Evolutionary conservation across 30 jellyfish, hydroid and myxozoan genomes (phyloP).

Genomic region (Hydractinia echinata): DNA sequence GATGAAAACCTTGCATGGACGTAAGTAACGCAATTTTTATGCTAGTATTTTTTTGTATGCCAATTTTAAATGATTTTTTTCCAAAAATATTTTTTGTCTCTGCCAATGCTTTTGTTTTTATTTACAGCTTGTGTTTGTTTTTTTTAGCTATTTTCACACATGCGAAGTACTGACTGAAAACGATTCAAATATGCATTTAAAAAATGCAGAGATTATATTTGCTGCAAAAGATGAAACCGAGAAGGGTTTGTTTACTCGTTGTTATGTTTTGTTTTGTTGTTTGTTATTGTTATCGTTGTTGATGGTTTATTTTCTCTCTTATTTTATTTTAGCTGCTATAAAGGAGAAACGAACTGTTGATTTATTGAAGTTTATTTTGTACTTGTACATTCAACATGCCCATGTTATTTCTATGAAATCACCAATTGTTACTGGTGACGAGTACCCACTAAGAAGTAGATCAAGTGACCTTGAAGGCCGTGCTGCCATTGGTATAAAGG

Average conservation of each 20-base stretch:
- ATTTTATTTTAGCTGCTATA: constrained; percentile 41
- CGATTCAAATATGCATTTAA: constrained; percentile 36
- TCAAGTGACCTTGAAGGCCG: constrained; percentile 77
- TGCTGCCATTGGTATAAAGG: constrained; percentile 82
- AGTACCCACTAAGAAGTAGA: constrained; percentile 72
- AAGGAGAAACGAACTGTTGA: constrained; percentile 75
- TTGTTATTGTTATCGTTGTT: background rate
- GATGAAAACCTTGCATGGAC: constrained; percentile 85
- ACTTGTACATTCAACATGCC: constrained; percentile 81
- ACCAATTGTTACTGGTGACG: constrained; percentile 86
- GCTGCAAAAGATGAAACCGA: constrained; percentile 62
- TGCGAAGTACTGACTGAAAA: constrained; percentile 63
- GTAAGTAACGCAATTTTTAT: constrained; percentile 34
- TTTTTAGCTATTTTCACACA: constrained; percentile 75
- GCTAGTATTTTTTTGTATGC: too few species aligned
- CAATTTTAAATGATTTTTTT: too few species aligned
- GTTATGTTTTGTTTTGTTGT: background rate
- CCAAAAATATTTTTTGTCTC: too few species aligned
- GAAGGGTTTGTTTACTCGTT: constrained; percentile 23
- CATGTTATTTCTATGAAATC: constrained; percentile 66
- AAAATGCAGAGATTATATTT: constrained; percentile 50
- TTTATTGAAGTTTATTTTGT: constrained; percentile 60
- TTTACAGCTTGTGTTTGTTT: background rate
- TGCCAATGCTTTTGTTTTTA: too few species aligned
- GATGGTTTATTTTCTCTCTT: background rate